Base-by-base conservation (phyloP, 2,113 vertebrate species). In the Symphodus melops region DNA sequence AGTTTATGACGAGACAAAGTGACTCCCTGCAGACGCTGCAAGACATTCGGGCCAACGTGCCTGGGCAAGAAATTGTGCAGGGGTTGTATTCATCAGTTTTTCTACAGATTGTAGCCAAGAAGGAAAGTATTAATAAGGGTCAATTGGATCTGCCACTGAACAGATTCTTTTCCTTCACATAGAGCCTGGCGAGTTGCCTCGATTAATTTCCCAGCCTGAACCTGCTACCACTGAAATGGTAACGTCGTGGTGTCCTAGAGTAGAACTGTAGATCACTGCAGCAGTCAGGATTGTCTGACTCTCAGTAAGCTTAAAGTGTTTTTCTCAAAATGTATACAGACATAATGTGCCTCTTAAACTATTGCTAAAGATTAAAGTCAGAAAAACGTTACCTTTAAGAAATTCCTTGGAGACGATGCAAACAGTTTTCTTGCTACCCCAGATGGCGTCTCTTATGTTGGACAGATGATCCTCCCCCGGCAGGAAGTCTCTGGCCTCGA, bases 401-500 rank as follows among this genome's bases (percentile, higher is more conserved):
- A 99, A 98, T 33, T 95, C 92, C 54, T 90, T 94, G 75, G 96
- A 97, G 77, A 98, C 94, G 0, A 98, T 37, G 17, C 96, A 98
- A 3, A 98, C 69, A 0, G 94, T 95, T 86, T 97, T 98, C 9
- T 90, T 94, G 84, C 97, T 98, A 74, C 84, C 87, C 91, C 95
- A 97, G 80, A 98, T 90, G 7, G 97, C 96, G 0, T 95, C 91
- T 20, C 87, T 90, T 83, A 98, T 97, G 86, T 97, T 97, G 67
- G 82, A 79, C 0, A 97, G 89, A 49, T 96, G 96, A 79, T 96
- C 94, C 57, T 95, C 94, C 0, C 97, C 96, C 0, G 97, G 97
- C 36, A 97, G 62, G 69, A 98, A 98, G 90, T 98, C 96, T 85
- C 97, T 95, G 37, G 95, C 96, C 79, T 98, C 97, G 25, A 98